A percentile compares a stretch with the other conserved stretches of the same genome.
Evolutionary conservation across 2,888 invertebrate genomes (phyloP).

Genomic region (Iselma pallidipennis): DNA sequence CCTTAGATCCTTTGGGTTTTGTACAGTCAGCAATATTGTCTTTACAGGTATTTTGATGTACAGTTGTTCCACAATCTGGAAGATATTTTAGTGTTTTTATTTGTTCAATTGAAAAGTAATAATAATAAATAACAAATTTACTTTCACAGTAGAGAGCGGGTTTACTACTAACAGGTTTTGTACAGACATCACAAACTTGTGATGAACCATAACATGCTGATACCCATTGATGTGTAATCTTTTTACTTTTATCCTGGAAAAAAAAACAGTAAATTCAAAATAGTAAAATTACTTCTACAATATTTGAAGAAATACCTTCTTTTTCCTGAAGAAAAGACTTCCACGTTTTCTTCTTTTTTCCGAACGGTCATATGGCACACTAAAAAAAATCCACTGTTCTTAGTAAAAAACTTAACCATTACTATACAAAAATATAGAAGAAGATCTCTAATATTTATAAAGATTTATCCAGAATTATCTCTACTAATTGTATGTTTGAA

Average conservation of each 20-base stretch:
- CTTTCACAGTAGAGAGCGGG: constrained; percentile 84
- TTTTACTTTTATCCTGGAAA: constrained; percentile 73
- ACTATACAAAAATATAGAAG: constrained; percentile 3
- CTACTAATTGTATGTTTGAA: background rate
- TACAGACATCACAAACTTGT: constrained; percentile 77
- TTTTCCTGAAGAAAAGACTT: constrained; percentile 89
- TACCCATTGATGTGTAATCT: constrained; percentile 76
- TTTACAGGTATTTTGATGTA: constrained; percentile 86
- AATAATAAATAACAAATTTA: constrained; percentile 56
- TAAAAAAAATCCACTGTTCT: constrained; percentile 41
- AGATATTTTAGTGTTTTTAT: constrained; percentile 27
- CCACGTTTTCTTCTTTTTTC: constrained; percentile 87
- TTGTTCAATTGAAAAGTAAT: background rate
- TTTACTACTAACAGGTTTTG: constrained; percentile 76
- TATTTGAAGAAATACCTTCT: constrained; percentile 64
- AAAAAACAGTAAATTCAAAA: constrained; percentile 26
- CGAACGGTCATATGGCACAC: constrained; percentile 70
- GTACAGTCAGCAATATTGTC: constrained; percentile 85
- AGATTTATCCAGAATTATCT: background rate
- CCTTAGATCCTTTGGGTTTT: constrained; percentile 71
- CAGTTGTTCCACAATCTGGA: constrained; percentile 82
- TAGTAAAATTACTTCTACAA: constrained; percentile 4
- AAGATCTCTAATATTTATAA: background rate
- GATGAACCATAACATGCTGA: constrained; percentile 66
- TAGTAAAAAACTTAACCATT: constrained; percentile 5